Percentiles rank a stretch among this genome's conserved stretches.
These are phyloP conservation scores for Clarias batrachus DNA, from an alignment of 2,113 vertebrate species.

Conservation along the genomic window DNA sequence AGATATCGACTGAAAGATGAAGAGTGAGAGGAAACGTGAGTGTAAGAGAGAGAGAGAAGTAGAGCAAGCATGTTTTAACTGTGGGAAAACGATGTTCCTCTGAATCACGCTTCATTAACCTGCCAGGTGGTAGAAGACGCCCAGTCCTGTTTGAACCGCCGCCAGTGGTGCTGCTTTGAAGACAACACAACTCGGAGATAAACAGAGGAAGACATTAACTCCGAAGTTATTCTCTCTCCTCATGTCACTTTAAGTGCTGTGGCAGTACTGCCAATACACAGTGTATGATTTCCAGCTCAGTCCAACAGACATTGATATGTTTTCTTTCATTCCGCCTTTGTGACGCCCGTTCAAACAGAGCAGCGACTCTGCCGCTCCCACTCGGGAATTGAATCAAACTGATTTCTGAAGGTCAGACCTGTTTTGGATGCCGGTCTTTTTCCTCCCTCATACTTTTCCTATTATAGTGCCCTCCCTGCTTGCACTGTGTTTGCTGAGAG, in stretches of 20 bases:
- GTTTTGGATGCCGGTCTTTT: slow-evolving; percentile 39
- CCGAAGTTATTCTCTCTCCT: slow-evolving; percentile 3
- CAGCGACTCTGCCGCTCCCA: slow-evolving; percentile 3
- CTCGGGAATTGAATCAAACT: slow-evolving; percentile 17
- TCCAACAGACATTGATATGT: neutral
- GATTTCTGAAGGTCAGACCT: slow-evolving; percentile 44
- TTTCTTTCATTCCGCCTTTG: slow-evolving; percentile 1
- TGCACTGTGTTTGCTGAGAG: slow-evolving; percentile 13
- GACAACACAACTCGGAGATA: slow-evolving; percentile 5
- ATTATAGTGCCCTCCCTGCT: slow-evolving; percentile 50
- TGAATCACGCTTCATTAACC: slow-evolving; percentile 51
- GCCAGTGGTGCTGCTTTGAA: slow-evolving; percentile 49
- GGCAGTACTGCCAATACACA: neutral
- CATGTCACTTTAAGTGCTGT: slow-evolving; percentile 12
- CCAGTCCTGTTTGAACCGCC: slow-evolving; percentile 36
- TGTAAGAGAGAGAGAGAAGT: neutral
- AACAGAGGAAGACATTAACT: neutral
- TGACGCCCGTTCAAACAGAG: slow-evolving; percentile 22
- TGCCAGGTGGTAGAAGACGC: slow-evolving; percentile 50
- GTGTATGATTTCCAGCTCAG: neutral
- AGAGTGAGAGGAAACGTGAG: neutral
- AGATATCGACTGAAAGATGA: neutral
- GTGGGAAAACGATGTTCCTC: slow-evolving; percentile 15
- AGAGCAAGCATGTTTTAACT: slow-evolving; percentile 6
- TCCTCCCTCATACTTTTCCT: slow-evolving; percentile 45